Conservation (phyloP, 2,113 vertebrate species). For the Macroglossus sobrinus region DNA sequence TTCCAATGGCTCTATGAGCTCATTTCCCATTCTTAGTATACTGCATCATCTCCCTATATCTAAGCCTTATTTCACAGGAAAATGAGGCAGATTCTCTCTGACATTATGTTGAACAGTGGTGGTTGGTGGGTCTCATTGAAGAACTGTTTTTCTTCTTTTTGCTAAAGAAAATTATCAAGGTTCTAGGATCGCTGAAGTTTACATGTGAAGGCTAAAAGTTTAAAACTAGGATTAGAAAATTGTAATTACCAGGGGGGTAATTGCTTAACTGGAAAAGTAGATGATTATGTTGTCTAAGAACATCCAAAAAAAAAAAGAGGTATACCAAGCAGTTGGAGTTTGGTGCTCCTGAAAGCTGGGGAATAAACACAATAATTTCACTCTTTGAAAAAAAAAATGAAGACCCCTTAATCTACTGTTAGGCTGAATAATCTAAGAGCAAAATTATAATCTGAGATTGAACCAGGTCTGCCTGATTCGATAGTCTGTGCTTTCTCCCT, state of each 20-base stretch:
- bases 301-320: background rate
- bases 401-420: background rate
- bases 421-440: background rate
- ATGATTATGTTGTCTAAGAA: background rate
- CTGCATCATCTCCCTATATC: background rate
- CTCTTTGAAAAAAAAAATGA: background rate
- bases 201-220: background rate
- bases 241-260: background rate
- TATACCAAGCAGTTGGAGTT: background rate
- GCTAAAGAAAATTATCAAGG: background rate
- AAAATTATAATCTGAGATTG: background rate
- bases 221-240: background rate
- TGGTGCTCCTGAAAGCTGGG: background rate
- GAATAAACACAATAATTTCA: background rate
- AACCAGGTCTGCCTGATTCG: background rate
- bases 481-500: background rate
- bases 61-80: background rate
- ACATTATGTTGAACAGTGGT: background rate
- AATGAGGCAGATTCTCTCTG: background rate
- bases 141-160: background rate
- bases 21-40: conserved; percentile 1
- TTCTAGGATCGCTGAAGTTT: background rate
- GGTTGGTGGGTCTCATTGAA: background rate
- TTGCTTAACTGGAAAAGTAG: background rate
- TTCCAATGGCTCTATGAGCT: background rate